These are phyloP conservation scores for Apamea epomidion DNA, from an alignment of 2,888 invertebrate genomes.

Conservation along the genomic window DNA sequence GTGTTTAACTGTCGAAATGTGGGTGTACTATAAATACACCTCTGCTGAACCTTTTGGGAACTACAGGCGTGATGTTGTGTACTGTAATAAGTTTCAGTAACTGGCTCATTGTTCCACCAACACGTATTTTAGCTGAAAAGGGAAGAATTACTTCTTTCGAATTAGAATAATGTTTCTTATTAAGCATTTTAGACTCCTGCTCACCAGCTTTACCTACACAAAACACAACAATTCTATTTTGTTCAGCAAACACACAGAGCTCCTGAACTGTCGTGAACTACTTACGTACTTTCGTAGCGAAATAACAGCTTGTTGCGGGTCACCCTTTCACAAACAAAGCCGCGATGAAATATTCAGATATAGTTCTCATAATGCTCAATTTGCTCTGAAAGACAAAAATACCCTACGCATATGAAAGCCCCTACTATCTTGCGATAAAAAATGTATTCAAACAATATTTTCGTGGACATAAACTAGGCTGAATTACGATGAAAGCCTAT, in stretches of 20 bases:
- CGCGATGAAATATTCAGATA: conserved; percentile 48
- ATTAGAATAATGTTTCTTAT: too few species aligned
- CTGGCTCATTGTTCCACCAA: background rate
- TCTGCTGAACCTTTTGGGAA: too few species aligned
- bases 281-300: conserved; percentile 15
- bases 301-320: conserved; percentile 34
- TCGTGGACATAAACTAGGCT: conserved; percentile 3
- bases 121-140: background rate
- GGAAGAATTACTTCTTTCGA: background rate
- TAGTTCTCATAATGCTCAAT: conserved; percentile 60
- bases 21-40: too few species aligned
- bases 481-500: conserved; percentile 19
- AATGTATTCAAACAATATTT: conserved; percentile 28
- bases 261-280: conserved; percentile 22
- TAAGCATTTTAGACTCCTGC: too few species aligned
- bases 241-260: conserved; percentile 31
- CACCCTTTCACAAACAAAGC: conserved; percentile 29
- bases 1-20: too few species aligned
- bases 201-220: background rate
- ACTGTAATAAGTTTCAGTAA: background rate
- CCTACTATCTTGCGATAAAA: conserved; percentile 9
- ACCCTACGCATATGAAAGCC: conserved; percentile 9
- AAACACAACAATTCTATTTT: conserved; percentile 12
- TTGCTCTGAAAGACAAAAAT: conserved; percentile 43
- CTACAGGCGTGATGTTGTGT: background rate